Evolutionary conservation across 2,888 invertebrate species (phyloP).

Genomic region (Vandiemenella viatica): DNA sequence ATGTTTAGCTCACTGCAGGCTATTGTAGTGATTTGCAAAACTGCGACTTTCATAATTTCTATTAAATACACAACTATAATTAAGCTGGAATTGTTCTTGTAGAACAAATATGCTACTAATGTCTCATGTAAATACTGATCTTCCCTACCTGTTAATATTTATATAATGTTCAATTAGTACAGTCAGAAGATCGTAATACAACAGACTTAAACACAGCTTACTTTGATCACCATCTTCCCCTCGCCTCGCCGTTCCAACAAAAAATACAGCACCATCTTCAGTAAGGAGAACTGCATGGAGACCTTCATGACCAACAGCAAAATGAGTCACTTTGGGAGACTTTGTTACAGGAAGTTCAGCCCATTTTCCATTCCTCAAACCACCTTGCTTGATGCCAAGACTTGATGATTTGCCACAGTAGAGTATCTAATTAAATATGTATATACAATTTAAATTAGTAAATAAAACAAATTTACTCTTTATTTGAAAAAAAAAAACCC

Average conservation of each 20-base stretch:
- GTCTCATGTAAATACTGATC: too few relatives aligned
- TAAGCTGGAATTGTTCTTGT: too few relatives aligned
- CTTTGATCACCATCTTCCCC: slow-evolving; percentile 88
- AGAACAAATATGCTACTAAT: too few relatives aligned
- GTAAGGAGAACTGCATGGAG: slow-evolving; percentile 80
- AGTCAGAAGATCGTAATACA: too few relatives aligned
- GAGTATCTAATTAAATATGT: slow-evolving; percentile 47
- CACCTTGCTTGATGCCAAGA: slow-evolving; percentile 57
- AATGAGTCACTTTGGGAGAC: slow-evolving; percentile 54
- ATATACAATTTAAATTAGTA: neutral
- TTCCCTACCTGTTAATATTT: too few relatives aligned
- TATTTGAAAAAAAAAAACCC: too few relatives aligned
- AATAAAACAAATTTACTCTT: slow-evolving; percentile 1
- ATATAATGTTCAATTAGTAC: too few relatives aligned
- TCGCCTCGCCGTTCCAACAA: slow-evolving; percentile 66
- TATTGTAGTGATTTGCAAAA: too few relatives aligned
- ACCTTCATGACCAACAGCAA: slow-evolving; percentile 87
- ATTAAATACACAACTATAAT: too few relatives aligned
- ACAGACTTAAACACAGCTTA: too few relatives aligned
- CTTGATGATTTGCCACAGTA: slow-evolving; percentile 78
- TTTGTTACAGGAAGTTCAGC: slow-evolving; percentile 47
- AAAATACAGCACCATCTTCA: slow-evolving; percentile 82
- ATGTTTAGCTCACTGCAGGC: too few relatives aligned
- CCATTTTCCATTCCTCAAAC: slow-evolving; percentile 25
- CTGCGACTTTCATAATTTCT: too few relatives aligned